A percentile compares a stretch with the other conserved stretches of the same genome.
phyloP scores from a whole-genome alignment of 2,113 vertebrate genomes.

The Apeltes quadracus region DNA sequence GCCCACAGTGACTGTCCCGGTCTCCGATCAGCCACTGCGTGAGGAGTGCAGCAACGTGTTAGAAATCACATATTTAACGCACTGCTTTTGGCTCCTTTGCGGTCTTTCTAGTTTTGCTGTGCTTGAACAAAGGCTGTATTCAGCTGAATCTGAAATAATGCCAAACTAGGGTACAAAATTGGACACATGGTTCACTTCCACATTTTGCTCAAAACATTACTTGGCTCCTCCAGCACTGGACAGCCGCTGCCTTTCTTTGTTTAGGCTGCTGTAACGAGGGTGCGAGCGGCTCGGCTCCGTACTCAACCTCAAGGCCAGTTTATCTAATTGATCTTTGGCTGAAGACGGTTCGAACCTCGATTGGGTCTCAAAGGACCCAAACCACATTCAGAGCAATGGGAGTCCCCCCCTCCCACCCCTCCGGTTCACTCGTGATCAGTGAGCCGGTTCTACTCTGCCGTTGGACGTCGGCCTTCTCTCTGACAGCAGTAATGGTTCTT shows the following conservation, averaged over 20 bases:
- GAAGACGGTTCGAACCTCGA: constrained; percentile 44
- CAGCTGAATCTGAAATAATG: constrained; percentile 38
- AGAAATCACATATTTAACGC: background rate
- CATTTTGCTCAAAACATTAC: constrained; percentile 28
- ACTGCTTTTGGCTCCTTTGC: constrained; percentile 20
- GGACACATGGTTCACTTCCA: constrained; percentile 40
- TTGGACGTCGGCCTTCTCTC: constrained; percentile 47
- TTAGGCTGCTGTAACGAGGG: constrained; percentile 29
- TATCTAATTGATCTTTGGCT: constrained; percentile 58
- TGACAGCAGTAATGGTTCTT: constrained; percentile 61
- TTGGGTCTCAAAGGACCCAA: constrained; percentile 50
- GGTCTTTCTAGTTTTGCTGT: constrained; percentile 21
- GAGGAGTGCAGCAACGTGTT: constrained; percentile 3
- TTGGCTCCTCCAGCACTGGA: constrained; percentile 30
- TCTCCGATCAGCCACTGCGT: constrained; percentile 95
- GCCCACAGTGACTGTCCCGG: constrained; percentile 87
- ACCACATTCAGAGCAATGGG: constrained; percentile 22
- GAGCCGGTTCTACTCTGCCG: constrained; percentile 43
- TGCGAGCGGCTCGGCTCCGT: constrained; percentile 23
- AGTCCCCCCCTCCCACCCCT: background rate
- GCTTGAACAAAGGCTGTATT: constrained; percentile 56
- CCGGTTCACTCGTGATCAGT: constrained; percentile 38
- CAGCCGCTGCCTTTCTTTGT: constrained; percentile 34
- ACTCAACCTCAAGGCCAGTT: constrained; percentile 28
- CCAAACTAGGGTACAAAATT: constrained; percentile 55